These are phyloP conservation scores for Ptyas mucosa DNA, from an alignment of 2,113 vertebrate genomes.

Conservation along the genomic window DNA sequence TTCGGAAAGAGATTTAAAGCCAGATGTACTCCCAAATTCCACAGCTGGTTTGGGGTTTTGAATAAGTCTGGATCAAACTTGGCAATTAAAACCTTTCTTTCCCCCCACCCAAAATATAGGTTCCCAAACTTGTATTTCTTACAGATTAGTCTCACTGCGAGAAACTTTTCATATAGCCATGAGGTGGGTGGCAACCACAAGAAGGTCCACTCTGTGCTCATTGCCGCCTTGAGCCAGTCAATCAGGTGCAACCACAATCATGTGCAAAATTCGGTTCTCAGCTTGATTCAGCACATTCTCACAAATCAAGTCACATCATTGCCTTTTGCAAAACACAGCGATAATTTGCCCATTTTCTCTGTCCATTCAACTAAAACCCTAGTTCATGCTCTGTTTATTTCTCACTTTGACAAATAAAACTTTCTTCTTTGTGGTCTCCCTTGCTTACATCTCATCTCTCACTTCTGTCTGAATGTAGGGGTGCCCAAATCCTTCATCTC, in stretches of 20 bases:
- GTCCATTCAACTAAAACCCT: neutral
- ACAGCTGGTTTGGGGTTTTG: neutral
- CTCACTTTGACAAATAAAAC: neutral
- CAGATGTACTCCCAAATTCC: constrained; percentile 11
- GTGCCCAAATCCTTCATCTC: neutral
- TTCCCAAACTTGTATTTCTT: neutral
- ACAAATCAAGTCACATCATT: neutral
- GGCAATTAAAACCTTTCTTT: neutral
- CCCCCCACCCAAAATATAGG: neutral
- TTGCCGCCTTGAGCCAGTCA: neutral
- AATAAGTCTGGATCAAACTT: neutral
- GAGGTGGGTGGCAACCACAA: neutral
- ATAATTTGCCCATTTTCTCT: neutral
- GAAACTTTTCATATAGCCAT: neutral
- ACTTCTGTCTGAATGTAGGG: neutral
- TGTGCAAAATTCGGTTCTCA: neutral
- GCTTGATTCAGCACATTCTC: neutral
- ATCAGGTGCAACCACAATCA: neutral
- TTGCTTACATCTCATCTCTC: neutral
- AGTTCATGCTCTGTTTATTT: neutral
- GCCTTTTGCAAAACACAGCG: neutral
- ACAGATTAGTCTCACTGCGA: neutral
- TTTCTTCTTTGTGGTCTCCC: neutral
- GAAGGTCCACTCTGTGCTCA: neutral
- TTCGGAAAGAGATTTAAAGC: neutral